Percentiles rank a stretch among this genome's conserved stretches.
Evolutionary conservation across 2,113 vertebrate genomes (phyloP).

Genomic region (Galeopterus variegatus): DNA sequence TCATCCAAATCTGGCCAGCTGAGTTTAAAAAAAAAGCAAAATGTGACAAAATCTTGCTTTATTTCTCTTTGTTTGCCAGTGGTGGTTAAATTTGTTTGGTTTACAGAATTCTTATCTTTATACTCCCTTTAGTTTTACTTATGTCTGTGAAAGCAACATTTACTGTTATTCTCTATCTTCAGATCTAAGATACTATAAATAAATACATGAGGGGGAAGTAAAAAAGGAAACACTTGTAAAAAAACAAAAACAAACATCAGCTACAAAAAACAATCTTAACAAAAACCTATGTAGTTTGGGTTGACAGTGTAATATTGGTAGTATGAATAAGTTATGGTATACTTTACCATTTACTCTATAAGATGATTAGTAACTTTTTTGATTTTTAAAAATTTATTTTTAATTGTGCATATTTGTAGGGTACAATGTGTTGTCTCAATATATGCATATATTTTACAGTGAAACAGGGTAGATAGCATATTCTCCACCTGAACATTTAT

Average conservation of each 20-base stretch:
- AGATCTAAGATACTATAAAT: conserved; percentile 53
- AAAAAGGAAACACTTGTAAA: conserved; percentile 56
- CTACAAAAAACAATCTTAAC: neutral
- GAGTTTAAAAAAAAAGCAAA: conserved; percentile 32
- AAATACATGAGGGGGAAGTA: conserved; percentile 42
- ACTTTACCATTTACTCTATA: neutral
- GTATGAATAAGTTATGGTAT: neutral
- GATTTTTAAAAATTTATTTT: neutral
- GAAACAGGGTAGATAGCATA: too few species aligned
- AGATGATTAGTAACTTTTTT: neutral
- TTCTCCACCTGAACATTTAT: too few species aligned
- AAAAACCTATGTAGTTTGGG: neutral
- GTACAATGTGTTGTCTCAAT: too few species aligned
- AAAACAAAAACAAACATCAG: neutral
- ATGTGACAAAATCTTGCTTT: neutral
- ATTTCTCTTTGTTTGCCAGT: neutral
- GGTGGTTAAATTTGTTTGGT: conserved; percentile 46
- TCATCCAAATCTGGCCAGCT: conserved; percentile 23
- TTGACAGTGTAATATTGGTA: neutral
- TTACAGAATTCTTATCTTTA: conserved; percentile 50
- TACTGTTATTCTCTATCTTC: conserved; percentile 48
- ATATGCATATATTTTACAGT: too few species aligned
- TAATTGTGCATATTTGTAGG: too few species aligned
- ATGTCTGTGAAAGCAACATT: conserved; percentile 39
- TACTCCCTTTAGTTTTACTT: conserved; percentile 16